A percentile compares a stretch with the other conserved stretches of the same genome.
Conservation (phyloP, 2,113 vertebrate species). For the Cavia porcellus region DNA sequence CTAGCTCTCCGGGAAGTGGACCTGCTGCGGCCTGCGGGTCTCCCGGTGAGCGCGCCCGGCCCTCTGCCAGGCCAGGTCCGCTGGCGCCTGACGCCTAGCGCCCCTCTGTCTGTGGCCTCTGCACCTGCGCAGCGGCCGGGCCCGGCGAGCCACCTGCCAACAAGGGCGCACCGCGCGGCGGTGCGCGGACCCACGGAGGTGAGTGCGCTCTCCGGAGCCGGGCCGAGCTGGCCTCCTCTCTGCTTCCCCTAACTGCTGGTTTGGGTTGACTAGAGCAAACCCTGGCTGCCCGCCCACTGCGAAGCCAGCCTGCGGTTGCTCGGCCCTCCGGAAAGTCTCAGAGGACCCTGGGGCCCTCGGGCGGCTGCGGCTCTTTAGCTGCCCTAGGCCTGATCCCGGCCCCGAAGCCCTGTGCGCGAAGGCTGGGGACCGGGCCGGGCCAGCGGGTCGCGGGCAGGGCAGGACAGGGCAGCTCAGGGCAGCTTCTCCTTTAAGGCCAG, state of each 20-base stretch:
- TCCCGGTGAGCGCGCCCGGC: neutral
- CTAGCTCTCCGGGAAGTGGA: neutral
- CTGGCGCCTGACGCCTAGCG: neutral
- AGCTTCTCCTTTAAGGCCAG: conserved; percentile 91
- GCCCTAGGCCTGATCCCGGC: neutral
- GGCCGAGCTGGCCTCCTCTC: neutral
- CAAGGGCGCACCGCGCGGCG: neutral
- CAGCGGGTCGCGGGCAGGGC: conserved; percentile 43
- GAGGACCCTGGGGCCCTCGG: neutral
- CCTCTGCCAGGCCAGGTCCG: neutral
- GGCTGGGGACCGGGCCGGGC: neutral
- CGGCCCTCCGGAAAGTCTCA: neutral
- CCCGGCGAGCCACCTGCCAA: conserved; percentile 26
- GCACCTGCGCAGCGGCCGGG: neutral
- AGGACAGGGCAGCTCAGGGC: conserved; percentile 74
- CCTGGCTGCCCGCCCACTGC: neutral
- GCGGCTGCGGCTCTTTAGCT: neutral
- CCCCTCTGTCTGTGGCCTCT: neutral
- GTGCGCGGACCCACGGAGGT: neutral
- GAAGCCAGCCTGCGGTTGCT: neutral
- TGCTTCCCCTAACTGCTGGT: neutral
- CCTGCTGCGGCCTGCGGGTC: neutral
- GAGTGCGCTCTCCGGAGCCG: neutral
- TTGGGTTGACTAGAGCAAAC: neutral
- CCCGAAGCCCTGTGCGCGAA: neutral